A percentile compares a stretch with the other conserved stretches of the same genome.
Evolutionary conservation across 2,797 vertebrate species (phyloP).

Genomic region (Carapus acus): DNA sequence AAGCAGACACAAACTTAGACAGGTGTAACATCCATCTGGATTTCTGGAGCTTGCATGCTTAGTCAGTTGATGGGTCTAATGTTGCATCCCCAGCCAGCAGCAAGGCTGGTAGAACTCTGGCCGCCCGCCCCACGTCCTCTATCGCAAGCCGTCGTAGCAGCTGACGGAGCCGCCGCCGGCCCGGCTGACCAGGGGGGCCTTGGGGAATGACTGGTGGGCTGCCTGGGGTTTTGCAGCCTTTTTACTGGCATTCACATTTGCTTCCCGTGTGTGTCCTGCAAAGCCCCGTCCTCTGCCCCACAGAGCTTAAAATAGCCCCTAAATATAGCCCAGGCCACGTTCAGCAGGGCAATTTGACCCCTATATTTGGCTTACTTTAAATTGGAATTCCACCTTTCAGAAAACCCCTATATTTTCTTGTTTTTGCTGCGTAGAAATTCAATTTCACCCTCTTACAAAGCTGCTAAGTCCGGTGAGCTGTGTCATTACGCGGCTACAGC

Average conservation of each 20-base stretch:
- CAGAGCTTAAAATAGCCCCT: conserved; percentile 62
- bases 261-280: conserved; percentile 34
- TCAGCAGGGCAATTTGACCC: conserved; percentile 56
- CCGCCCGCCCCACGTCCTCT: conserved; percentile 48
- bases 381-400: conserved; percentile 49
- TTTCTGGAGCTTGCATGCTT: conserved; percentile 2
- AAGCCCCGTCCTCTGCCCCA: conserved; percentile 44
- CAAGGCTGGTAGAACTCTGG: conserved; percentile 40
- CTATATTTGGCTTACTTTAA: conserved; percentile 56
- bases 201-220: conserved; percentile 25
- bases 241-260: conserved; percentile 48
- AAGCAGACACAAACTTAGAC: too few relatives aligned
- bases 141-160: conserved; percentile 61
- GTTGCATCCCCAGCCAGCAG: conserved; percentile 27
- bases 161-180: conserved; percentile 55
- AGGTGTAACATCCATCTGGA: too few relatives aligned
- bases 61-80: conserved; percentile 27
- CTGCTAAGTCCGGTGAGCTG: not conserved
- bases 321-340: conserved; percentile 56
- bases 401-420: conserved; percentile 33
- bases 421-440: conserved; percentile 5
- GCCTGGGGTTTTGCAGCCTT: conserved; percentile 42
- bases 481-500: too few relatives aligned
- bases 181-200: conserved; percentile 41
- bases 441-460: conserved; percentile 2